A percentile compares a stretch with the other conserved stretches of the same genome.
These are phyloP conservation scores for Polymixis flavicincta DNA, from an alignment of 2,888 invertebrate species.

Conservation along the genomic window DNA sequence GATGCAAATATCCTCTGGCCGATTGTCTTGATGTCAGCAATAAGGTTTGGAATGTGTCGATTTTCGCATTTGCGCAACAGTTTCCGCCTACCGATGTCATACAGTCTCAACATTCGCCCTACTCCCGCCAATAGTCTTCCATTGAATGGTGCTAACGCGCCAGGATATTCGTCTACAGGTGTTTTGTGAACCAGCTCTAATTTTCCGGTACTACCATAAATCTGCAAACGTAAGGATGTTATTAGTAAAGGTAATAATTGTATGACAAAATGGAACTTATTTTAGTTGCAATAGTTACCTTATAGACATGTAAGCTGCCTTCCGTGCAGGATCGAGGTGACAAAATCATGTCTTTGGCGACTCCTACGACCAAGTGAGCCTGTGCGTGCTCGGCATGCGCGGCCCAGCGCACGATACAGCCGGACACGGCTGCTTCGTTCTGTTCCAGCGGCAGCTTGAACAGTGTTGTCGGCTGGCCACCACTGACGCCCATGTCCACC, in stretches of 20 bases:
- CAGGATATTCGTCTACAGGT: slow-evolving; percentile 97
- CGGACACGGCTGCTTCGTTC: slow-evolving; percentile 98
- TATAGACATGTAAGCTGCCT: slow-evolving; percentile 97
- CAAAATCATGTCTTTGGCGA: slow-evolving; percentile 97
- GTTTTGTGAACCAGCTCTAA: slow-evolving; percentile 98
- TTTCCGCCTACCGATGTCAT: slow-evolving; percentile 98
- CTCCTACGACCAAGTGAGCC: slow-evolving; percentile 95
- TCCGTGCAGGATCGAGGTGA: slow-evolving; percentile 96
- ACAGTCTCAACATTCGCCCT: slow-evolving; percentile 97
- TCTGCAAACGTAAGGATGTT: slow-evolving; percentile 73
- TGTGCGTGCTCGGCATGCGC: slow-evolving; percentile 85
- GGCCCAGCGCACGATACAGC: slow-evolving; percentile 95
- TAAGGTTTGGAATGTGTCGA: slow-evolving; percentile 98
- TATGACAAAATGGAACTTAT: background rate
- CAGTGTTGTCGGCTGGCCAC: slow-evolving; percentile 93
- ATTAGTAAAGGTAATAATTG: background rate
- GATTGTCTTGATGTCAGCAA: slow-evolving; percentile 97
- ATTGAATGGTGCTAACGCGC: slow-evolving; percentile 97
- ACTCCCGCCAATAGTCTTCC: slow-evolving; percentile 98
- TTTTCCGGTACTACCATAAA: slow-evolving; percentile 94
- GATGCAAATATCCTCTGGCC: slow-evolving; percentile 98
- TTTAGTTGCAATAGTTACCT: slow-evolving; percentile 79
- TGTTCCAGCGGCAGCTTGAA: slow-evolving; percentile 96
- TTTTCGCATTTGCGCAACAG: slow-evolving; percentile 99
- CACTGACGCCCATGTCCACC: slow-evolving; percentile 94